Evolutionary conservation across 2,888 invertebrate species (phyloP), one percentile per base, ranked within the genome.

Genomic region (Drosophila fulvimacula): DNA sequence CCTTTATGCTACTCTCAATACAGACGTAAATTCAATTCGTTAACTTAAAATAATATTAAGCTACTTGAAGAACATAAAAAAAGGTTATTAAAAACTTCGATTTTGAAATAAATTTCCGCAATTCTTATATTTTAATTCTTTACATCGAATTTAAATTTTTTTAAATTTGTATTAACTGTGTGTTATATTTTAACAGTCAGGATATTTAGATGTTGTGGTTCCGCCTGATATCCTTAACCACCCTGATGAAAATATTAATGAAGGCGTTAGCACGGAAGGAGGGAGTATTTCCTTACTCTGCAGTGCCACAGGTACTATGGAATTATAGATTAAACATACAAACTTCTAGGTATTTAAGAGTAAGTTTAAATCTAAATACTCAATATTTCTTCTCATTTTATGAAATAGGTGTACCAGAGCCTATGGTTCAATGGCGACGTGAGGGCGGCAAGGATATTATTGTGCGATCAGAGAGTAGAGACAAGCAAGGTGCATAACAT

Each of bases 181-280:
- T 27, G 0, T 39, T 34, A 1, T 32, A 4, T 27, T n/a, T 27
- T 67, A 51, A n/a, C 93, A 97, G 97, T 97, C 96, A 94, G 98
- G 97, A 71, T 95, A 95, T 90, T 94, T 98, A 90, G 96, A 96
- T 91, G 97, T 98, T 76, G 96, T 97, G 70, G 96, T 97, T 86
- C 96, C 97, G 13, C 97, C 97, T 57, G 97, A 97, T 92, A 97
- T 97, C 81, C 93, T 96, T 79, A 96, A 96, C 92, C 90, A 91
- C 41, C 91, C 91, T 4, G 92, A 92, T 13, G 82, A 90, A 67
- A 89, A 89, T 52, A 82, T 90, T 9, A 95, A 96, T 64, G 95
- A 96, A 79, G 95, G 96, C 79, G 96, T 96, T 41, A 95, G 96
- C 9, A 94, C 95, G 57, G 97, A 97, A 91, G 96, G 96, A 5